Base-by-base conservation (phyloP, 2,797 vertebrate genomes). In the Anas georgica region DNA sequence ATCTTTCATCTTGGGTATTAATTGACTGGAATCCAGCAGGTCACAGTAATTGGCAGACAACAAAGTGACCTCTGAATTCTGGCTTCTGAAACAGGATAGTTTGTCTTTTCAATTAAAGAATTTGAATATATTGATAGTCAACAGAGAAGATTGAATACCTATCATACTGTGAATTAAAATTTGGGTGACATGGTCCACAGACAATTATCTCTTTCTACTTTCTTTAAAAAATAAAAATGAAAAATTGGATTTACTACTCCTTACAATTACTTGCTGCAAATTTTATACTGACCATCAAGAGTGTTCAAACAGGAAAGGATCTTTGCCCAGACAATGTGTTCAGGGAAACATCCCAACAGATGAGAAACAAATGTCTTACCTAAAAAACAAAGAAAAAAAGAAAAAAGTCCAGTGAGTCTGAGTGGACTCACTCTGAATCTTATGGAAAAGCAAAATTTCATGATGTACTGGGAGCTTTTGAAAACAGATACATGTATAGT, bases 1-100 rank as follows among this genome's bases (percentile, higher is more conserved):
- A n/a, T 26, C 75, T 95, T 95, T 95, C 17, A 58, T 94, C 70
- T 84, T 59, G 84, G 60, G 11, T 81, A 73, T 50, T 92, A 93
- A 95, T 80, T 95, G 81, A 73, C 55, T 94, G 59, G 45, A 91
- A 60, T 91, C 35, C 64, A 92, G 70, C 64, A 93, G 81, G 79
- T 93, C 81, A 58, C 39, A 80, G 35, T 82, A 91, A 37, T 7
- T 84, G 56, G 56, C 69, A 48, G 66, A 66, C 48, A 86, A 62
- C 20, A 77, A 45, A 92, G 33, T 56, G 31, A 50, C 46, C 78
- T 75, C 33, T 66, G 37, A 76, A 91, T 79, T 86, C 45, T 5
- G 4, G 21, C n/a, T 93, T 81, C 67, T 85, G 73, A 77, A 82
- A 81, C 35, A 74, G 6, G 2, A 81, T 80, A 74, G 59, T 83